Evolutionary conservation across 2,888 invertebrate species (phyloP).

Genomic region (Cephonodes hylas): DNA sequence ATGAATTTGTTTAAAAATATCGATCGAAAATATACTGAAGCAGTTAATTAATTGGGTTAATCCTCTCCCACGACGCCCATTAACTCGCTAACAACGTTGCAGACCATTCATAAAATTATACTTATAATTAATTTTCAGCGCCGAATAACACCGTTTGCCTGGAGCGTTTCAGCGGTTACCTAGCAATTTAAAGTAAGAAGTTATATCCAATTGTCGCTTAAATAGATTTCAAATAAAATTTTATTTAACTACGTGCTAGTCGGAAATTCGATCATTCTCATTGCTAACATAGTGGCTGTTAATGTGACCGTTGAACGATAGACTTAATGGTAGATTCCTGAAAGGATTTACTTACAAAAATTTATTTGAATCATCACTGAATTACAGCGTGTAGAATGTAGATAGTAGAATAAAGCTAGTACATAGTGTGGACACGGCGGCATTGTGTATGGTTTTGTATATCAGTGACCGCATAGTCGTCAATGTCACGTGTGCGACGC

Average conservation of each 20-base stretch:
- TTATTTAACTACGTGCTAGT: too few relatives aligned
- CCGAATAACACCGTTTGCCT: neutral
- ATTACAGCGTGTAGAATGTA: neutral
- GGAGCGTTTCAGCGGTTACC: neutral
- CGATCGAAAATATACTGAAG: neutral
- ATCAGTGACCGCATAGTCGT: constrained; percentile 42
- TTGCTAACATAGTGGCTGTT: too few relatives aligned
- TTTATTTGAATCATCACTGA: neutral
- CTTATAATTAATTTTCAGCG: neutral
- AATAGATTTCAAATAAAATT: too few relatives aligned
- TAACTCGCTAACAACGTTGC: neutral
- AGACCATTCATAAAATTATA: neutral
- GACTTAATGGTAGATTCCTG: too few relatives aligned
- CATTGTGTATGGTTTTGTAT: constrained; percentile 43
- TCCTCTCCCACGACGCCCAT: constrained; percentile 1
- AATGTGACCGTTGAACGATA: too few relatives aligned
- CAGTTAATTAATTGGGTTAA: neutral
- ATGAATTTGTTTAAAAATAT: neutral
- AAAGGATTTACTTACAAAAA: neutral
- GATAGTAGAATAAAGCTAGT: neutral
- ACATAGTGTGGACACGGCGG: constrained; percentile 8
- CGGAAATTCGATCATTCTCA: too few relatives aligned
- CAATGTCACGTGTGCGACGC: constrained; percentile 37
- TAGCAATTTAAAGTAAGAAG: neutral
- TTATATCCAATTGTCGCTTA: too few relatives aligned